These are phyloP conservation scores for Drosophila teissieri DNA, from an alignment of 1,140 invertebrate species.

Conservation along the genomic window DNA sequence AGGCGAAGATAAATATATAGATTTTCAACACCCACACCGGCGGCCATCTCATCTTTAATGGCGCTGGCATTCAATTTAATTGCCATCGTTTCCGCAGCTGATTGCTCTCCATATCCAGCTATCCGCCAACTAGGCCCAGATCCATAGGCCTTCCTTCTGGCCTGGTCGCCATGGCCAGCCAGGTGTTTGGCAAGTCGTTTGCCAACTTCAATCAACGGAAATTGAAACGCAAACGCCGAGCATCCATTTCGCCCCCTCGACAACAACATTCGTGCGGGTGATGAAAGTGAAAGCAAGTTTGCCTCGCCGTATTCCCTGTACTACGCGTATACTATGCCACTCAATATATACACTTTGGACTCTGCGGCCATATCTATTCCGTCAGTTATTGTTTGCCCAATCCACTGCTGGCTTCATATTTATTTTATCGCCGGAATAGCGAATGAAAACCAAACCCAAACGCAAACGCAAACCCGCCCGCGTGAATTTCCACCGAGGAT, in stretches of 20 bases:
- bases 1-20: conserved; percentile 43
- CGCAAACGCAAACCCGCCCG: conserved; percentile 9
- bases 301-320: conserved; percentile 12
- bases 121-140: conserved; percentile 37
- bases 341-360: background rate
- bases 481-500: conserved; percentile 23
- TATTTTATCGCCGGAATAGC: conserved; percentile 67
- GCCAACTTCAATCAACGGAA: conserved; percentile 78
- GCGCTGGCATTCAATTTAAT: conserved; percentile 76
- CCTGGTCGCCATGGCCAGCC: conserved; percentile 21
- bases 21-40: conserved; percentile 12
- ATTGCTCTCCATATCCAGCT: conserved; percentile 57
- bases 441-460: conserved; percentile 37
- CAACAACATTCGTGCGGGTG: conserved; percentile 58
- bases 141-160: conserved; percentile 14
- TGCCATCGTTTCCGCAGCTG: conserved; percentile 66
- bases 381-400: conserved; percentile 49
- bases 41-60: conserved; percentile 44
- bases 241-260: conserved; percentile 13
- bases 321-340: background rate
- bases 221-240: conserved; percentile 69
- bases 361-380: conserved; percentile 38
- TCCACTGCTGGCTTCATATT: conserved; percentile 63
- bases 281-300: conserved; percentile 38
- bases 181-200: conserved; percentile 66